Base-by-base conservation (phyloP, 2,888 invertebrate genomes). In the Homarus gammarus region DNA sequence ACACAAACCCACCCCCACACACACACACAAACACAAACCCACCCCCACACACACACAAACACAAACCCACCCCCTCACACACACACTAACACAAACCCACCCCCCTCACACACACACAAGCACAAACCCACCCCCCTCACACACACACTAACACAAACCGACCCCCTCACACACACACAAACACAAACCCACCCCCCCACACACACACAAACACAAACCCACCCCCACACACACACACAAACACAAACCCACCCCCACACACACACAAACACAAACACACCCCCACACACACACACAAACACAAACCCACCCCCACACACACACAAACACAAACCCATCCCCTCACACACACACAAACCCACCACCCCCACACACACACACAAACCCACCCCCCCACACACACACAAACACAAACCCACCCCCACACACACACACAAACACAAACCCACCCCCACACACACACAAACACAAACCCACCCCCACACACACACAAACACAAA, bases 11-110 rank as follows among this genome's bases (percentile, higher is more conserved):
- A n/a, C n/a, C n/a, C n/a, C n/a, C n/a, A n/a, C n/a, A n/a, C n/a
- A n/a, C n/a, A n/a, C n/a, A n/a, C 1, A 68, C 10, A 68, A 1
- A 75, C n/a, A 40, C 18, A 40, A 72, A 18, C 40, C 49, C 78
- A 78, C 49, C 40, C 27, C 49, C n/a, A 79, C 51, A 79, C 56
- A 79, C 56, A 56, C 56, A 79, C 56, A 79, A 27, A 79, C 56
- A 79, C 56, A 79, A 27, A 79, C 56, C 18, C 22, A 40, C 49
- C 10, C n/a, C 15, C 27, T 70, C 27, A 64, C 10, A 64, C 5
- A 64, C 10, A 64, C 18, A 70, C 36, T 70, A 31, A 64, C 36
- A 10, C 36, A 70, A 10, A n/a, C n/a, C n/a, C n/a, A n/a, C n/a
- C n/a, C n/a, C n/a, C n/a, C n/a, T n/a, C n/a, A n/a, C n/a, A n/a